Conservation (phyloP, 2,797 vertebrate genomes). For the Xerus rutilus region DNA sequence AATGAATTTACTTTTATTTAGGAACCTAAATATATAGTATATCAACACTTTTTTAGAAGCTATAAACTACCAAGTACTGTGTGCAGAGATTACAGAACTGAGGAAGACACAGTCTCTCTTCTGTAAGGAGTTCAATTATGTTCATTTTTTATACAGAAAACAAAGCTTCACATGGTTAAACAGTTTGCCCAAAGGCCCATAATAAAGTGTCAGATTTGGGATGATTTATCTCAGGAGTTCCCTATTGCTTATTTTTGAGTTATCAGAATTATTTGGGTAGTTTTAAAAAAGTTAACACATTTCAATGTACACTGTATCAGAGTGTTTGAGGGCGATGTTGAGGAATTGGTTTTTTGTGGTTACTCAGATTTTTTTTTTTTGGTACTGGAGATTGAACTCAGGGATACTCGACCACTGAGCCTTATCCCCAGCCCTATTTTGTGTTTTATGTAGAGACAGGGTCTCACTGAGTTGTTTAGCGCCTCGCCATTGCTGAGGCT, state of each 20-base stretch:
- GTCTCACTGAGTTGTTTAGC: too few species aligned
- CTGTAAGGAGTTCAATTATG: background rate
- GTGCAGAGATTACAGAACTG: background rate
- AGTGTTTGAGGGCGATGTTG: background rate
- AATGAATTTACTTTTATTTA: background rate
- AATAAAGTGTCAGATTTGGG: background rate
- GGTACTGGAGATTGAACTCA: too few species aligned
- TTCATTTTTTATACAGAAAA: background rate
- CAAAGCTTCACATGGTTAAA: background rate
- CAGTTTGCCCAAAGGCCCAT: background rate
- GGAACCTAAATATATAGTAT: background rate
- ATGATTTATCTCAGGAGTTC: slow-evolving; percentile 1
- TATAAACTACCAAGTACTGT: background rate
- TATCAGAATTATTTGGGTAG: background rate
- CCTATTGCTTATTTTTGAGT: background rate
- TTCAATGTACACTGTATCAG: background rate
- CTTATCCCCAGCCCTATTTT: too few species aligned
- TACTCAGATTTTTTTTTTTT: background rate
- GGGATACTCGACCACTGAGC: too few species aligned
- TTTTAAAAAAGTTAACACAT: background rate
- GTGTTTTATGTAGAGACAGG: too few species aligned
- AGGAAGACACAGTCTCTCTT: background rate
- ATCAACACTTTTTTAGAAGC: background rate
- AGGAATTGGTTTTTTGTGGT: background rate
- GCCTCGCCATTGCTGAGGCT: too few species aligned